Evolutionary conservation across 2,888 invertebrate genomes (phyloP).

Genomic region (Acrobasis consociella): DNA sequence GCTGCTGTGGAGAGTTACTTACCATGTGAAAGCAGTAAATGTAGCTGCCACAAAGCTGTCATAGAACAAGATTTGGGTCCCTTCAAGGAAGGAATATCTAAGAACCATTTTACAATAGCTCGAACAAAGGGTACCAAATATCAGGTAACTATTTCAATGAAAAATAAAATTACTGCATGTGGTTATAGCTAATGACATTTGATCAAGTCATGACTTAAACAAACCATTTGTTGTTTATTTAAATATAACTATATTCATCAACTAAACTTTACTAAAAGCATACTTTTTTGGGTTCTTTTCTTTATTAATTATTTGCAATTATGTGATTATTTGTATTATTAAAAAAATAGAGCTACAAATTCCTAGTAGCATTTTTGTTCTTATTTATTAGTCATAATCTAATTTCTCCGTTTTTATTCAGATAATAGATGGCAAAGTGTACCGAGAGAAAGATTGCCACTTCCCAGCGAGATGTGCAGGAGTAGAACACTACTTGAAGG

Average conservation of each 20-base stretch:
- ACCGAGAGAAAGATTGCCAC: conserved; percentile 92
- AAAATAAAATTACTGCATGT: not conserved
- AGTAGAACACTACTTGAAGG: conserved; percentile 92
- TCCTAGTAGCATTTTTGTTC: no score
- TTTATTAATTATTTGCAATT: no score
- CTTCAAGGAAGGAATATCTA: conserved; percentile 88
- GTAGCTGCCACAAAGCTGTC: conserved; percentile 85
- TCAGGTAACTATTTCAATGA: conserved; percentile 54
- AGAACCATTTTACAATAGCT: conserved; percentile 84
- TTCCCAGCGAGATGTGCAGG: conserved; percentile 96
- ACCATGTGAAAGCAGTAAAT: conserved; percentile 82
- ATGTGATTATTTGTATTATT: no score
- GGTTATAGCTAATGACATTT: not conserved
- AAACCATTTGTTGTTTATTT: no score
- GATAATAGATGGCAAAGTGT: conserved; percentile 90
- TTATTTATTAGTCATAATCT: not conserved
- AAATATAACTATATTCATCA: no score
- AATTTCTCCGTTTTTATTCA: conserved; percentile 88
- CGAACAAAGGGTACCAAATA: conserved; percentile 69
- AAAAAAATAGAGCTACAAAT: no score
- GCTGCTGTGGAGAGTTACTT: conserved; percentile 74
- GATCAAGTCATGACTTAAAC: no score
- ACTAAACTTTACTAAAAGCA: no score
- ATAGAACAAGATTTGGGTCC: conserved; percentile 87
- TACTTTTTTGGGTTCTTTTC: no score